phyloP scores from a whole-genome alignment of 2,113 vertebrate species.

The Copsychus sechellarum region DNA sequence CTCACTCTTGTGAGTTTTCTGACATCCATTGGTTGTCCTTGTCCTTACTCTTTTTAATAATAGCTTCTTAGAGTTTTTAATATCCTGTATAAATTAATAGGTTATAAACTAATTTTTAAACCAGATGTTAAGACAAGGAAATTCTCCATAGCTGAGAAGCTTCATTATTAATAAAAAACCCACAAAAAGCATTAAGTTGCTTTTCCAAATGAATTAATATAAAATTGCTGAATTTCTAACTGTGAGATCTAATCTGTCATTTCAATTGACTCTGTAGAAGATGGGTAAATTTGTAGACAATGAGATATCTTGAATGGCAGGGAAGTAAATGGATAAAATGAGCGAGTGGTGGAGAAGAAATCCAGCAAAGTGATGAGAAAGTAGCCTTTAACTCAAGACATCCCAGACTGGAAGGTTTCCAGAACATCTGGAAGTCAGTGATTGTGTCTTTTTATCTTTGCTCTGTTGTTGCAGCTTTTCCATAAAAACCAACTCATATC shows the following conservation, averaged over 20 bases:
- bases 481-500: neutral
- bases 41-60: neutral
- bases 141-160: neutral
- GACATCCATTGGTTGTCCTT: neutral
- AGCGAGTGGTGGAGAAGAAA: neutral
- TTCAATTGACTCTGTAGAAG: neutral
- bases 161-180: neutral
- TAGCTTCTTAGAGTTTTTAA: neutral
- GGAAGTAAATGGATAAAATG: neutral
- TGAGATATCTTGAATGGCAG: neutral
- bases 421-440: neutral
- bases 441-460: neutral
- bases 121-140: neutral
- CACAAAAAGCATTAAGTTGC: neutral
- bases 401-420: neutral
- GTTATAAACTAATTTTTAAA: neutral
- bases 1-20: neutral
- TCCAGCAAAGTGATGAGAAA: neutral
- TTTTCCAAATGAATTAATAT: neutral
- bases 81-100: neutral
- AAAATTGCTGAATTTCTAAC: neutral
- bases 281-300: neutral
- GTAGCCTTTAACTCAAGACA: neutral
- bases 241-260: neutral
- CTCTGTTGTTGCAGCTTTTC: neutral